Evolutionary conservation across 2,888 invertebrate species (phyloP).

Genomic region (Thumatha senex): DNA sequence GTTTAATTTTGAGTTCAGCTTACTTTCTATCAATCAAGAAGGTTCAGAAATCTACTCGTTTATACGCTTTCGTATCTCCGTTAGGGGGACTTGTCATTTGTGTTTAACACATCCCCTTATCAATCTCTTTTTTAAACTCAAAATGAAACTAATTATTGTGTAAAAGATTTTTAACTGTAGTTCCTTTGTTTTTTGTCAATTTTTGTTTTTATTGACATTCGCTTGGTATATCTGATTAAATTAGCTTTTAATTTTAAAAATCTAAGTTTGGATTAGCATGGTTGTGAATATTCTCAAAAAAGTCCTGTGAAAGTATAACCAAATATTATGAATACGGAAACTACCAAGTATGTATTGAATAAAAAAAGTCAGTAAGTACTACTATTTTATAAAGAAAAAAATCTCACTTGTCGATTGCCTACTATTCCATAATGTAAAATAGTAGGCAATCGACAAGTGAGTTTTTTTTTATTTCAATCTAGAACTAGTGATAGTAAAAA

Average conservation of each 20-base stretch:
- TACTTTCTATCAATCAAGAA: neutral
- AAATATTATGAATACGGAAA: no score
- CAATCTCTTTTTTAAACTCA: neutral
- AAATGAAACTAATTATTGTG: slow-evolving; percentile 7
- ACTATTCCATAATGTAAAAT: no score
- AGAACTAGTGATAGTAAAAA: no score
- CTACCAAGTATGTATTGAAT: no score
- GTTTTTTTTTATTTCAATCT: no score
- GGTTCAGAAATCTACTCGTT: neutral
- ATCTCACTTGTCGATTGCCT: no score
- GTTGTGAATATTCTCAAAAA: slow-evolving; percentile 6
- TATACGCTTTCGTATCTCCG: neutral
- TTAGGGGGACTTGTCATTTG: neutral
- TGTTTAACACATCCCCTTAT: neutral
- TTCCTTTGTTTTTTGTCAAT: slow-evolving; percentile 7
- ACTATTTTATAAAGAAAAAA: no score
- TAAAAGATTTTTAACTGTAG: slow-evolving; percentile 12
- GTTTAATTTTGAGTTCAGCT: no score
- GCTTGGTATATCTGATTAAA: slow-evolving; percentile 17
- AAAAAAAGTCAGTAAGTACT: no score
- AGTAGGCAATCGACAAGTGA: no score
- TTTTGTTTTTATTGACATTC: neutral
- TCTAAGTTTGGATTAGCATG: no score
- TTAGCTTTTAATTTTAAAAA: slow-evolving; percentile 3
- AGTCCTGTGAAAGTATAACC: neutral